Conservation (phyloP, 2,797 vertebrate species). For the Tachyglossus aculeatus region DNA sequence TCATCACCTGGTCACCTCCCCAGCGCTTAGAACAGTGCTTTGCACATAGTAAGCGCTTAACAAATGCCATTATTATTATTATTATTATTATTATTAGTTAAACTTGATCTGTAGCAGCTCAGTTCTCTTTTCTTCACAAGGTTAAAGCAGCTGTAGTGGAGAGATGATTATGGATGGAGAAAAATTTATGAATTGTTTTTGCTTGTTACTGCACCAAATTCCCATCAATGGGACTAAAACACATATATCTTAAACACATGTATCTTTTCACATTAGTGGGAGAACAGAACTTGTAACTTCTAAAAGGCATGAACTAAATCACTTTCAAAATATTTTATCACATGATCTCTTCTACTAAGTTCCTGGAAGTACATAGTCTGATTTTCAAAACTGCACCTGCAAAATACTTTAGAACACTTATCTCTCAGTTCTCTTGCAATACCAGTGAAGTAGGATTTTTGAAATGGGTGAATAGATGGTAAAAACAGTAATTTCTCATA, state of each 20-base stretch:
- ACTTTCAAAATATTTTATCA: conserved; percentile 39
- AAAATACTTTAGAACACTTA: conserved; percentile 40
- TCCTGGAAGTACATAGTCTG: conserved; percentile 28
- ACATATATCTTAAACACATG: too few relatives aligned
- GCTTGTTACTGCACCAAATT: conserved; percentile 20
- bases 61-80: too few relatives aligned
- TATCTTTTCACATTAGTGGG: conserved; percentile 22
- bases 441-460: conserved; percentile 25
- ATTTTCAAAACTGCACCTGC: conserved; percentile 33
- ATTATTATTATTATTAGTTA: too few relatives aligned
- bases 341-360: conserved; percentile 5
- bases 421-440: conserved; percentile 28
- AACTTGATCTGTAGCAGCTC: too few relatives aligned
- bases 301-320: conserved; percentile 35
- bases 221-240: conserved; percentile 26
- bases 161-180: background rate
- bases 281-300: conserved; percentile 25
- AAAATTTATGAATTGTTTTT: conserved; percentile 16
- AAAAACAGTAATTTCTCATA: conserved; percentile 46
- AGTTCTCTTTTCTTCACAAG: too few relatives aligned
- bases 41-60: too few relatives aligned
- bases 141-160: background rate
- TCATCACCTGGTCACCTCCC: too few relatives aligned
- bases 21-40: too few relatives aligned
- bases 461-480: conserved; percentile 9